phyloP scores from a whole-genome alignment of 2,113 vertebrate species.

The Phaethon lepturus region DNA sequence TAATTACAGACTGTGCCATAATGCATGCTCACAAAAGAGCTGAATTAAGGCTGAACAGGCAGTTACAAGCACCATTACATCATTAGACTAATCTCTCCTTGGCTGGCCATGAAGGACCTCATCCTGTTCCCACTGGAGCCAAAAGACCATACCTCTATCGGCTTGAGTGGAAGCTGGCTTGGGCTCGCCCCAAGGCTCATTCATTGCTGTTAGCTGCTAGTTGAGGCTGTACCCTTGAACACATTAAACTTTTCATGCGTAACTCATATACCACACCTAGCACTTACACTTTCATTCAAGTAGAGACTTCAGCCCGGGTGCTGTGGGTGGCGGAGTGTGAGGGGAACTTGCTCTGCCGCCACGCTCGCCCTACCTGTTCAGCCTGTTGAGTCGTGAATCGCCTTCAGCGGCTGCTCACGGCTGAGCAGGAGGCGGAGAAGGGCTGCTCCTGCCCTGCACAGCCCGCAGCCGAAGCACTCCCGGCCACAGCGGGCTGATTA shows the following conservation, averaged over 20 bases:
- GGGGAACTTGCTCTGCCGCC: slow-evolving; percentile 37
- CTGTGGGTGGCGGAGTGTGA: slow-evolving; percentile 9
- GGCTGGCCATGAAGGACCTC: slow-evolving; percentile 19
- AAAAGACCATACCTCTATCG: background rate
- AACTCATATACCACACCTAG: slow-evolving; percentile 31
- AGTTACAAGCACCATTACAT: slow-evolving; percentile 52
- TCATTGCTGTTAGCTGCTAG: background rate
- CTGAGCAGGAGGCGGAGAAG: background rate
- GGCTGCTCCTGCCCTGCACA: background rate
- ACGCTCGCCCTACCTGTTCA: slow-evolving; percentile 24
- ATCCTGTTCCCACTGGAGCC: slow-evolving; percentile 28
- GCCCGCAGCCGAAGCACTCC: background rate
- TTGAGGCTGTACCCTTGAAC: background rate
- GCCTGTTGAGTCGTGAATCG: background rate
- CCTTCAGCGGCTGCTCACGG: background rate
- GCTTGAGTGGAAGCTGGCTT: background rate
- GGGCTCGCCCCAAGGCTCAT: background rate
- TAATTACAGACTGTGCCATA: slow-evolving; percentile 37
- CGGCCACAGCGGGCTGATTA: background rate
- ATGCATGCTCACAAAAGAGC: slow-evolving; percentile 1
- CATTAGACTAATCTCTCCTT: slow-evolving; percentile 48
- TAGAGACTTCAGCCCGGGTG: background rate
- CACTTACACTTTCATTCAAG: slow-evolving; percentile 36
- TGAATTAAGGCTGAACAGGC: slow-evolving; percentile 41
- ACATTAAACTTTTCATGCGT: background rate